Evolutionary conservation across 2,113 vertebrate species (phyloP).

Genomic region (Lates calcarifer): DNA sequence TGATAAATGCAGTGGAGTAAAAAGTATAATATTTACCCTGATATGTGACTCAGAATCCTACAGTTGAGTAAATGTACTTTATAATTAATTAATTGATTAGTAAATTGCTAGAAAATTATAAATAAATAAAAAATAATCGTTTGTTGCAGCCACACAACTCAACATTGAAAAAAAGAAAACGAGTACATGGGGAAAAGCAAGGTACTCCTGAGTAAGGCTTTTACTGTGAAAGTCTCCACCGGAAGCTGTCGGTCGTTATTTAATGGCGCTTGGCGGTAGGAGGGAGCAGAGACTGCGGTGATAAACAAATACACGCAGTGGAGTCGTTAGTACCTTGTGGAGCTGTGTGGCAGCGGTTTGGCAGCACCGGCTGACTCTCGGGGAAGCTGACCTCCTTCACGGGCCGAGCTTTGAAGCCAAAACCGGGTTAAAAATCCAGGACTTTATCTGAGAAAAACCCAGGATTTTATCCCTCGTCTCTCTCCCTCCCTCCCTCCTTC

Average conservation of each 20-base stretch:
- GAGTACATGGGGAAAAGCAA: too few species aligned
- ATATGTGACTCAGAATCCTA: neutral
- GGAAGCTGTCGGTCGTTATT: slow-evolving; percentile 1
- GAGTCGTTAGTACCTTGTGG: neutral
- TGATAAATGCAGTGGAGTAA: too few species aligned
- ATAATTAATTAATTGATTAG: neutral
- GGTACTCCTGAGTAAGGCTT: rapidly evolving
- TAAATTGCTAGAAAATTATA: neutral
- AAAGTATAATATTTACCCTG: neutral
- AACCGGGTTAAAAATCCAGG: neutral
- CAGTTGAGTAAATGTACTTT: neutral
- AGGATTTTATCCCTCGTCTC: neutral
- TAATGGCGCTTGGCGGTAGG: rapidly evolving
- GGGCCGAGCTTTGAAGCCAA: neutral
- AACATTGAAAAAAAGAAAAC: neutral
- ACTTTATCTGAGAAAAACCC: neutral
- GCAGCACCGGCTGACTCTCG: slow-evolving; percentile 12
- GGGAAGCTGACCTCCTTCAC: slow-evolving; percentile 9
- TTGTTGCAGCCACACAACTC: too few species aligned
- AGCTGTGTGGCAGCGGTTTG: neutral
- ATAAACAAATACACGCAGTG: slow-evolving; percentile 83
- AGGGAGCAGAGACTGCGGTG: slow-evolving; percentile 69
- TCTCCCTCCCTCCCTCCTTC: neutral
- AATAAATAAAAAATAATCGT: too few species aligned
- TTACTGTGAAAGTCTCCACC: slow-evolving; percentile 23